phyloP scores from a whole-genome alignment of 2,888 invertebrate species.

The Diaphora mendica region DNA sequence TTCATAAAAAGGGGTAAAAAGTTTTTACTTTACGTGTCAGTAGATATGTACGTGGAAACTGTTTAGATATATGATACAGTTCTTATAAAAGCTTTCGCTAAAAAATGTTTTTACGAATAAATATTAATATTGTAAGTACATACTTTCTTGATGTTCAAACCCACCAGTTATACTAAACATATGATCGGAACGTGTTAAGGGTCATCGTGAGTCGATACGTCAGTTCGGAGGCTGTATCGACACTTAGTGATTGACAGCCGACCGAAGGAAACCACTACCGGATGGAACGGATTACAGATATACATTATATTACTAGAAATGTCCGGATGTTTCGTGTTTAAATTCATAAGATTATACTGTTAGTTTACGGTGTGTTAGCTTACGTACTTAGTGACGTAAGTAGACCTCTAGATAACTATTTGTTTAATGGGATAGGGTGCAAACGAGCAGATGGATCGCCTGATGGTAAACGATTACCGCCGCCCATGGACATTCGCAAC shows the following conservation, averaged over 20 bases:
- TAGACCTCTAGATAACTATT: background rate
- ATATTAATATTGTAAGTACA: background rate
- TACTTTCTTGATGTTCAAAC: background rate
- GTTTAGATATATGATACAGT: no score
- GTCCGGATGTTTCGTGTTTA: background rate
- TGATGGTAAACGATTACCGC: no score
- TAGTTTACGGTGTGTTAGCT: background rate
- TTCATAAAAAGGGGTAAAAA: no score
- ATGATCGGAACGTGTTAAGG: slow-evolving; percentile 29
- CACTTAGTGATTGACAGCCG: slow-evolving; percentile 62
- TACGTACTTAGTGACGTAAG: background rate
- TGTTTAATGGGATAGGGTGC: no score
- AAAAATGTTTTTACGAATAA: background rate
- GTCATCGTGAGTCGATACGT: slow-evolving; percentile 52
- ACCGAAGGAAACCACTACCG: slow-evolving; percentile 11
- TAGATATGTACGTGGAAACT: no score
- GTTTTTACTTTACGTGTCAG: no score
- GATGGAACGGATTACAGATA: background rate
- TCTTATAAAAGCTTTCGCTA: background rate
- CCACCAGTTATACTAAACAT: slow-evolving; percentile 13
- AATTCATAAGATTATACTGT: background rate
- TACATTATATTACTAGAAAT: background rate
- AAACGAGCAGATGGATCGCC: no score
- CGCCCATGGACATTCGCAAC: no score
- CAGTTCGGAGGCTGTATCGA: slow-evolving; percentile 65